Percentiles rank a stretch among this genome's conserved stretches.
Evolutionary conservation across 30 jellyfish, hydroid and myxozoan genomes (phyloP).

Genomic region (Aurelia aurita): DNA sequence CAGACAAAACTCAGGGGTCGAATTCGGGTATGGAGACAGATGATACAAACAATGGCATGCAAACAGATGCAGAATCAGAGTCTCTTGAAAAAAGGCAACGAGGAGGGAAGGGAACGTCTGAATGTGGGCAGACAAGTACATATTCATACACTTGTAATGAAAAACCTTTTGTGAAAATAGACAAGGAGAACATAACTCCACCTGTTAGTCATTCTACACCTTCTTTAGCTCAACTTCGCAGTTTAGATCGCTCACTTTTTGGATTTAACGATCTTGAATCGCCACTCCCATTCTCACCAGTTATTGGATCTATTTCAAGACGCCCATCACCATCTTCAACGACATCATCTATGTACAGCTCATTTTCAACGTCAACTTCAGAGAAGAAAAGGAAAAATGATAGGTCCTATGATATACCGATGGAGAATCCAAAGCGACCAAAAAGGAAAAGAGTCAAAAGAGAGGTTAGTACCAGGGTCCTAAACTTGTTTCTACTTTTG

Average conservation of each 20-base stretch:
- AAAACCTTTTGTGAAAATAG: slow-evolving; percentile 11
- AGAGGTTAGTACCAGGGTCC: slow-evolving; percentile 31
- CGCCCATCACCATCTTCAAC: slow-evolving; percentile 25
- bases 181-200: slow-evolving; percentile 83
- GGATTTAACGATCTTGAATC: slow-evolving; percentile 71
- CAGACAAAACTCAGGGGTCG: slow-evolving; percentile 46
- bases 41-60: slow-evolving; percentile 3
- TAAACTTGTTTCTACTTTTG: too few species aligned
- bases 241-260: slow-evolving; percentile 75
- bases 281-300: slow-evolving; percentile 78
- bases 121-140: neutral
- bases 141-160: neutral
- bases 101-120: neutral
- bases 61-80: slow-evolving; percentile 17
- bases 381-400: slow-evolving; percentile 44
- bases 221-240: slow-evolving; percentile 54
- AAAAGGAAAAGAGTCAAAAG: slow-evolving; percentile 45
- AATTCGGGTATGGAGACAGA: slow-evolving; percentile 26
- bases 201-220: slow-evolving; percentile 91
- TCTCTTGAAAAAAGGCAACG: neutral
- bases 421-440: slow-evolving; percentile 54
- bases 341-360: slow-evolving; percentile 2
- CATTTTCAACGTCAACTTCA: slow-evolving; percentile 17
- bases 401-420: slow-evolving; percentile 35
- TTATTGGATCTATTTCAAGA: slow-evolving; percentile 13